Percentiles rank a stretch among this genome's conserved stretches.
These are phyloP conservation scores for Melanerpes aurifrons DNA, from an alignment of 2,113 vertebrate species.

Conservation along the genomic window DNA sequence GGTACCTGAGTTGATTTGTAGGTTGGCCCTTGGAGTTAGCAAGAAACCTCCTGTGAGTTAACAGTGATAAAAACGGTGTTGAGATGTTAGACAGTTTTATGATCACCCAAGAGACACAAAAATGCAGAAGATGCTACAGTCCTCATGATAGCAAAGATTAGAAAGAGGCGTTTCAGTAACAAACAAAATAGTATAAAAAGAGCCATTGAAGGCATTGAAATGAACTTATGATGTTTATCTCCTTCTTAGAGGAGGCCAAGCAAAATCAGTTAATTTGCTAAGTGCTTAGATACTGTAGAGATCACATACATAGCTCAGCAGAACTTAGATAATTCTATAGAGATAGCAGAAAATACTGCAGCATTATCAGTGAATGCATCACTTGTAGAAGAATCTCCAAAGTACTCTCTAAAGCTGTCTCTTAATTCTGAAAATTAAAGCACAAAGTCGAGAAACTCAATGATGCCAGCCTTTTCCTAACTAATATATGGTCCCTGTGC, in stretches of 20 bases:
- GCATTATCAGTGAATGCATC: background rate
- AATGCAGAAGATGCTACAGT: background rate
- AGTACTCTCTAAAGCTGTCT: slow-evolving; percentile 2
- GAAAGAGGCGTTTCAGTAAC: background rate
- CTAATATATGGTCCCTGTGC: background rate
- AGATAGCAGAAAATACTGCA: background rate
- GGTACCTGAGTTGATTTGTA: background rate
- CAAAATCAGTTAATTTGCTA: background rate
- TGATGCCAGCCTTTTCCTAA: background rate
- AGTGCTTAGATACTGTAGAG: background rate
- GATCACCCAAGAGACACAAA: background rate
- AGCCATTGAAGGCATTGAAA: background rate
- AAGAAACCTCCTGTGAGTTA: background rate
- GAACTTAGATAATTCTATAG: background rate
- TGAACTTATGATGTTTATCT: background rate
- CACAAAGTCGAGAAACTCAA: slow-evolving; percentile 6
- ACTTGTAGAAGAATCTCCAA: background rate
- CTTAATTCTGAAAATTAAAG: slow-evolving; percentile 53
- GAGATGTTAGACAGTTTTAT: background rate
- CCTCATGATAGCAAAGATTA: background rate
- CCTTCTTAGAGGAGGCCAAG: background rate
- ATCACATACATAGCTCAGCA: background rate
- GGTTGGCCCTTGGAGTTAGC: background rate
- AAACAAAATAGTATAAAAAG: background rate
- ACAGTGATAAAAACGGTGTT: background rate